Percentiles rank a stretch among this genome's conserved stretches.
phyloP scores from a whole-genome alignment of 2,113 vertebrate genomes.

The Daphoenositta chrysoptera region DNA sequence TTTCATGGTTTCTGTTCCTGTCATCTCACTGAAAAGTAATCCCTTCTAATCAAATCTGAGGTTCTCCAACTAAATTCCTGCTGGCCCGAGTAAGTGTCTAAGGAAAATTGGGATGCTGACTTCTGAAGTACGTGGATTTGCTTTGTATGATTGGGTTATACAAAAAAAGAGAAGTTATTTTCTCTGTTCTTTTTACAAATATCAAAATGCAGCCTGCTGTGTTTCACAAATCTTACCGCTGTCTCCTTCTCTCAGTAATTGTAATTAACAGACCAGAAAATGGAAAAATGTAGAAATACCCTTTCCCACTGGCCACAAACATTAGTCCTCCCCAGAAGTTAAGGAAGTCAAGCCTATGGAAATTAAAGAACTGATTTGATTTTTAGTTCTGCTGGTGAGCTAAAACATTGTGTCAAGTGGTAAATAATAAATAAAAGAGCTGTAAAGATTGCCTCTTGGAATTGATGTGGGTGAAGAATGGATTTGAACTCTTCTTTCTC shows the following conservation, averaged over 20 bases:
- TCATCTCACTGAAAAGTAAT: not conserved
- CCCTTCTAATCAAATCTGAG: not conserved
- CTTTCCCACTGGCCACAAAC: not conserved
- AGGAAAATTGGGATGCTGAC: not conserved
- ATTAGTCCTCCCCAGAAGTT: not conserved
- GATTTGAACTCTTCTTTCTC: not conserved
- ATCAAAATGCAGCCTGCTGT: not conserved
- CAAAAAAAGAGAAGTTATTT: not conserved
- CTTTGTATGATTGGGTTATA: not conserved
- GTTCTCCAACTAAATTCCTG: not conserved
- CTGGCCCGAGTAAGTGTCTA: not conserved
- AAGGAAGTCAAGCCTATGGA: not conserved
- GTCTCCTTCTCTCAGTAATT: not conserved
- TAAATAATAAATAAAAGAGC: not conserved
- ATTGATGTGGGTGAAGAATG: not conserved
- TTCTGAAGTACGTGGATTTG: not conserved
- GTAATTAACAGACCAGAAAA: conserved; percentile 33
- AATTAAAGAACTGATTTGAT: not conserved
- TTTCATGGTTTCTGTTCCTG: not conserved
- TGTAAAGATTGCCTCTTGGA: not conserved
- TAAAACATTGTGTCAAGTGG: not conserved
- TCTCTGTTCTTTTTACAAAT: not conserved
- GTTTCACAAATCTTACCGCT: not conserved
- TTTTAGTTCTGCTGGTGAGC: not conserved
- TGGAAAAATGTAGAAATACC: conserved; percentile 34